phyloP scores from a whole-genome alignment of 2,888 invertebrate species.

The Branchipolynoe longqiensis region DNA sequence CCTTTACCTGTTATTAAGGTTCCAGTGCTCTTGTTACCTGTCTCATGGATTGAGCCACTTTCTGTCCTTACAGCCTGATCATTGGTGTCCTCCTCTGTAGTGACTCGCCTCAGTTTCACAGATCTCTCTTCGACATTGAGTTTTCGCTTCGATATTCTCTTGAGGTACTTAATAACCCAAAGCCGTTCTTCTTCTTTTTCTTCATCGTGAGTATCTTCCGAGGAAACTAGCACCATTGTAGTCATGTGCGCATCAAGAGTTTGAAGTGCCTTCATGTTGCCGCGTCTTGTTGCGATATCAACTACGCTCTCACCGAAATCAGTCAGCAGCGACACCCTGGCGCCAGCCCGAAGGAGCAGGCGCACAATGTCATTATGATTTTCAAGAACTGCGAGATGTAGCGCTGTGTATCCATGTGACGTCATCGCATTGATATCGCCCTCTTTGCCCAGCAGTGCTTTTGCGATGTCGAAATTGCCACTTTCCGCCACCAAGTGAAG shows the following conservation, averaged over 20 bases:
- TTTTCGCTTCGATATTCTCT: constrained; percentile 8
- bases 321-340: neutral
- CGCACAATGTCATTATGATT: constrained; percentile 16
- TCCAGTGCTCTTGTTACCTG: too few species aligned
- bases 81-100: too few species aligned
- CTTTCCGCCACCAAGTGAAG: constrained; percentile 26
- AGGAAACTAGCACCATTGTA: neutral
- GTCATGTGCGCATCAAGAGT: constrained; percentile 34
- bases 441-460: neutral
- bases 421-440: neutral
- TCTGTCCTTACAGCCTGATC: too few species aligned
- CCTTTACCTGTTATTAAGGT: too few species aligned
- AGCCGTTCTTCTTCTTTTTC: constrained; percentile 2
- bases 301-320: constrained; percentile 32
- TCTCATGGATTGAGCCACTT: too few species aligned
- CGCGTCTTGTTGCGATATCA: constrained; percentile 13
- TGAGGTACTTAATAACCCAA: neutral
- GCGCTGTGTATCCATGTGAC: constrained; percentile 8
- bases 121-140: neutral
- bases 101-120: neutral
- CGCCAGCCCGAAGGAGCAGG: constrained; percentile 4
- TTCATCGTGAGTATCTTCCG: constrained; percentile 3
- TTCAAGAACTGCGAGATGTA: constrained; percentile 34
- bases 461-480: constrained; percentile 25
- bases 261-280: neutral